Base-by-base conservation (phyloP, 2,888 invertebrate species). In the Epirrhoe alternata region DNA sequence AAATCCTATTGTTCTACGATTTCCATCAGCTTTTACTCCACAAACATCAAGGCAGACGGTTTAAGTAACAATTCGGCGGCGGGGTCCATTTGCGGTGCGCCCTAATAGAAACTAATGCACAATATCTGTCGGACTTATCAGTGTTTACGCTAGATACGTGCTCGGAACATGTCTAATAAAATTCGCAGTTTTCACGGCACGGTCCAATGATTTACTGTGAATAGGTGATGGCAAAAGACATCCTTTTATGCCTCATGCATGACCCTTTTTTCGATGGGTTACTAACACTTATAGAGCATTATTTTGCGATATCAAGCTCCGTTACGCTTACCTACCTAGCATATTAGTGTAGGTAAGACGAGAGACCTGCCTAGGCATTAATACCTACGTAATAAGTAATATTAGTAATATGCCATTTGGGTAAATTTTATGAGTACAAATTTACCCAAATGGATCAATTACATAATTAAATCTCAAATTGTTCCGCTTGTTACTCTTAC, bases 61-160 rank as follows among this genome's bases (percentile, higher is more conserved):
- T 59, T 72, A 80, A 81, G 79, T 85, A 79, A 84, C 86, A 83
- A 82, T 86, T 76, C 77, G 72, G 71, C 70, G 79, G 77, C 79
- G 62, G 73, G 78, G 75, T 84, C 85, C 85, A 85, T 86, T 86
- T 77, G 74, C 68, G 66, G 66, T 52, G 54, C 24, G 50, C 61
- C 55, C 79, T 90, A 89, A 90, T 83, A 82, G 84, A 85, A 88
- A 90, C 80, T 84, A 88, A 90, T 85, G 89, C 80, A 83, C 86
- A 80, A 81, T 86, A 86, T 85, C 82, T 82, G 87, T 89, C 88
- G 70, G 61, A 73, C 82, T 85, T 83, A 89, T 86, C 84, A 85
- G 81, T 81, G 78, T 89, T 90, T 90, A 90, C 86, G 86, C 75
- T 70, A 64, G 70, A 77, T 69, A 88, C 89, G 89, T 89, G 88